Base-by-base conservation (phyloP, 2,888 invertebrate genomes). In the Spisula solida region DNA sequence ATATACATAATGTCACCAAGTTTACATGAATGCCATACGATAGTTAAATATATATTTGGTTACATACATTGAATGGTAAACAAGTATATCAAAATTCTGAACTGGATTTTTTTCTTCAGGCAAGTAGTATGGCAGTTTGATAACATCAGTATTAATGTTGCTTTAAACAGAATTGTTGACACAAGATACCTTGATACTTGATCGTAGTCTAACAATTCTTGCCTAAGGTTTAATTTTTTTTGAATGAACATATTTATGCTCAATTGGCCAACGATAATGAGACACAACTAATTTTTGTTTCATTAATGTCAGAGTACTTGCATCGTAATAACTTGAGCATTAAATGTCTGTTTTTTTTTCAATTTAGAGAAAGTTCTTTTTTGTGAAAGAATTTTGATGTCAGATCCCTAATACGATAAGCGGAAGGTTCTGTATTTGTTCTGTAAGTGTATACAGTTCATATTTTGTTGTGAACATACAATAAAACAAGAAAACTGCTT, bases 91-190 rank as follows among this genome's bases (percentile, higher is more conserved):
- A 66, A 66, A 66, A 66, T 66, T 66, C 51, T 51, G 8, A 56
- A 25, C 60, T 66, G 60, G 60, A 66, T 66, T 66, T 66, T 25
- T 66, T 66, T 25, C 60, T 66, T 25, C 60, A 66, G 60, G 60
- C 60, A 25, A n/a, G 10, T 66, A n/a, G 60, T 66, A 25, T 25
- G 25, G 25, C 60, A 66, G 10, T 25, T 25, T 66, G 60, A 66
- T 66, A 66, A 25, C 60, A 66, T 66, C 60, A 66, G 60, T 66
- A 25, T 51, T 66, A 66, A 66, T 66, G 60, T 25, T 56, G 20
- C n/a, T 56, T 56, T 56, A 56, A 66, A n/a, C n/a, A 66, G 25
- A 10, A 25, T 66, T n/a, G n/a, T n/a, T 66, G 60, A 66, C 60
- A 66, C 25, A 10, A 66, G 60, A 66, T n/a, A 25, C 60, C 25